Evolutionary conservation across 2,113 vertebrate species (phyloP).

Genomic region (Macquaria ambigua): DNA sequence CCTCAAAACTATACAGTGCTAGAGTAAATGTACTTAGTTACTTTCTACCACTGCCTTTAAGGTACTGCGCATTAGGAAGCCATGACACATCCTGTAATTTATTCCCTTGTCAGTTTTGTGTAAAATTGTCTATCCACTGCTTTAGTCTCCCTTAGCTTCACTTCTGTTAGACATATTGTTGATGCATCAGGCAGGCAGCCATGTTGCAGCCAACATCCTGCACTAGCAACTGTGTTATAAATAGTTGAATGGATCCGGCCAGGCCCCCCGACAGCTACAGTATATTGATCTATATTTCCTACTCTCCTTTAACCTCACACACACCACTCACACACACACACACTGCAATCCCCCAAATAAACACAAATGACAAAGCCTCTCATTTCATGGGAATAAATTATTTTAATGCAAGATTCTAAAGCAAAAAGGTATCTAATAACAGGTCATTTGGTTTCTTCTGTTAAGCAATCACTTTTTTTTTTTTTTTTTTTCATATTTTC

Average conservation of each 20-base stretch:
- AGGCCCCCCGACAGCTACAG: not conserved
- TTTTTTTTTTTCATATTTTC: slow-evolving; percentile 47
- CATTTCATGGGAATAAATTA: slow-evolving; percentile 72
- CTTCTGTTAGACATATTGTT: not conserved
- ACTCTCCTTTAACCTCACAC: not conserved
- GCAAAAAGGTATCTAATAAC: slow-evolving; percentile 70
- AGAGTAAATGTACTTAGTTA: not conserved
- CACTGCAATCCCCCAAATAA: not conserved
- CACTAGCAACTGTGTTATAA: slow-evolving; percentile 41
- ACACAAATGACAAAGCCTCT: slow-evolving; percentile 33
- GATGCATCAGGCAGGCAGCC: not conserved
- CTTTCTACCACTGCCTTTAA: not conserved
- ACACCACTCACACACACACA: not conserved
- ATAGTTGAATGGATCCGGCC: slow-evolving; percentile 36
- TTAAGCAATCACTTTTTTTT: slow-evolving; percentile 47
- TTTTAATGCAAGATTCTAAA: slow-evolving; percentile 79
- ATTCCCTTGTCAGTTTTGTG: not conserved
- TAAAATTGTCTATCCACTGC: not conserved
- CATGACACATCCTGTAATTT: not conserved
- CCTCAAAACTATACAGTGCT: not conserved
- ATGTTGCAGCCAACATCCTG: slow-evolving; percentile 12
- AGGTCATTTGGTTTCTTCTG: slow-evolving; percentile 59
- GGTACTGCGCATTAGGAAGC: not conserved
- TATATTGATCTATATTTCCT: slow-evolving; percentile 15
- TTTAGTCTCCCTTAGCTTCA: not conserved